Conservation (phyloP, 2,888 invertebrate genomes). For the Melinaea marsaeus region DNA sequence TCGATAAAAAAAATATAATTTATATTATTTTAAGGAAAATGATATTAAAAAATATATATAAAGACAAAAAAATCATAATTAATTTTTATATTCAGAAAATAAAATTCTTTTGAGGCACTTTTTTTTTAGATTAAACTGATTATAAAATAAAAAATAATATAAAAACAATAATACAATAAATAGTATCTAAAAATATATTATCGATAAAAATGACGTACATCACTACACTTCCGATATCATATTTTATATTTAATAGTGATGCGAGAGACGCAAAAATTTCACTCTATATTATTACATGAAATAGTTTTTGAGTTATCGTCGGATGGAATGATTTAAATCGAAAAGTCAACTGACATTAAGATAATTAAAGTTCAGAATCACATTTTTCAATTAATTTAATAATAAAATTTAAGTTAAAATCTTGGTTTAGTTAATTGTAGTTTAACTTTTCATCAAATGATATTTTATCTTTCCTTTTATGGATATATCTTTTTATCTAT, state of each 20-base stretch:
- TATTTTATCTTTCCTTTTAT: neutral
- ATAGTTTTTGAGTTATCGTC: constrained; percentile 23
- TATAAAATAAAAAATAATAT: too few species aligned
- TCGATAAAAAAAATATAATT: constrained; percentile 2
- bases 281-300: constrained; percentile 40
- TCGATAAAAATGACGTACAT: constrained; percentile 11
- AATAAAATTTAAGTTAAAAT: too few species aligned
- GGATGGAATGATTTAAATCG: constrained; percentile 3
- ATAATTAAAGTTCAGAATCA: neutral
- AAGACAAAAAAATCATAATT: too few species aligned
- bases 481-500: too few species aligned
- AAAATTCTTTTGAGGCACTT: too few species aligned
- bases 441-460: neutral
- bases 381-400: neutral
- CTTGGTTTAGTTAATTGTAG: neutral
- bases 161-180: too few species aligned
- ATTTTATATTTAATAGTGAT: constrained; percentile 71
- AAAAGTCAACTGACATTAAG: constrained; percentile 1
- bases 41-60: too few species aligned
- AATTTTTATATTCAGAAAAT: too few species aligned
- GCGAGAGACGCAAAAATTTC: constrained; percentile 56
- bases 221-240: constrained; percentile 56
- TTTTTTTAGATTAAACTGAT: too few species aligned
- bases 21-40: neutral
- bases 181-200: neutral